These are phyloP conservation scores for Melikaiella ostensackeni DNA, from an alignment of 2,888 invertebrate genomes.

Conservation along the genomic window DNA sequence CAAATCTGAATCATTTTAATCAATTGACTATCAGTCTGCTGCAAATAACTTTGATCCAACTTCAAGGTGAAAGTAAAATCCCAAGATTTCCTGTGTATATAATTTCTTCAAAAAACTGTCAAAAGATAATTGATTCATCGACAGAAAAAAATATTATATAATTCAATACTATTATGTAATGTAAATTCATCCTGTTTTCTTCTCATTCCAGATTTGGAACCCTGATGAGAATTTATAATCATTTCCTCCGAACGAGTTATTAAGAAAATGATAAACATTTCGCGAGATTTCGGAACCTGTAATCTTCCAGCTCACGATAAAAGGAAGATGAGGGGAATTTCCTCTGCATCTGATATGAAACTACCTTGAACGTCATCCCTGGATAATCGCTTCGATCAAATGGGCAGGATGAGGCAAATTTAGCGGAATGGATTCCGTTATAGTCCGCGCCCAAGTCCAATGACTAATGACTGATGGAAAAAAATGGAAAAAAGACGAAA, in stretches of 20 bases:
- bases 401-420: constrained; percentile 31
- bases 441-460: constrained; percentile 24
- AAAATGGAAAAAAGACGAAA: not conserved
- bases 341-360: constrained; percentile 8
- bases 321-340: constrained; percentile 2
- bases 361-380: constrained; percentile 2
- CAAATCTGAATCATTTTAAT: too few relatives aligned
- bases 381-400: constrained; percentile 27
- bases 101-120: not conserved
- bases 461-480: constrained; percentile 19
- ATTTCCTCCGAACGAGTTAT: constrained; percentile 16
- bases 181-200: not conserved
- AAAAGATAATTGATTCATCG: not conserved
- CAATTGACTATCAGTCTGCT: too few relatives aligned
- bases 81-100: too few relatives aligned
- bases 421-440: constrained; percentile 38
- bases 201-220: not conserved
- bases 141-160: not conserved
- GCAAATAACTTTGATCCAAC: too few relatives aligned
- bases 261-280: not conserved
- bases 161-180: too few relatives aligned
- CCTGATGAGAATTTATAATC: not conserved
- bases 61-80: too few relatives aligned
- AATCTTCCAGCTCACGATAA: constrained; percentile 5
- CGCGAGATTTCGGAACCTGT: not conserved